Evolutionary conservation across 2,797 vertebrate genomes (phyloP), one percentile per base, ranked within the genome.

Genomic region (Halcyon chelicuti): DNA sequence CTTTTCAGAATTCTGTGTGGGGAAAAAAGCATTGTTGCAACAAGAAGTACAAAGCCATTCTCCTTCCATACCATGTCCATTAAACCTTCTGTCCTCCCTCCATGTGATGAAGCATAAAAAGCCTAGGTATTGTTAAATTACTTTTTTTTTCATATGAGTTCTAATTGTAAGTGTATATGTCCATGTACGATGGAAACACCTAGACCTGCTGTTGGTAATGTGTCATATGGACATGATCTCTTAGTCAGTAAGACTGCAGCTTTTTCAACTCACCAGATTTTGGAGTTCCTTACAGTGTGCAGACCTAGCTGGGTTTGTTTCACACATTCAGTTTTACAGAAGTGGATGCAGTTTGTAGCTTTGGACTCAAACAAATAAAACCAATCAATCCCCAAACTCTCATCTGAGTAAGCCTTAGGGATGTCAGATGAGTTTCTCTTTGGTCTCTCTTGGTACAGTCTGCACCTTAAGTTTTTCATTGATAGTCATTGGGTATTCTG

Each of bases 41-140:
- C 20, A 72, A 80, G 51, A 31, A 40, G 22, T 20, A 35, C 47
- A 49, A 67, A 80, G 20, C 5, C 29, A 7, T 33, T 42, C n/a
- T 82, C 28, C 39, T 73, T 35, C 62, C 23, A 16, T n/a, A n/a
- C 13, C 3, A 1, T 4, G 17, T 16, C 42, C 14, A 3, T 17
- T 7, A 44, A 42, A 58, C 28, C 33, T 62, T 31, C 28, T 65
- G 28, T 46, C 35, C 26, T 55, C 14, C 6, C 2, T 0, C 20
- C 3, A 2, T 2, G 10, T 7, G 12, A 37, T 9, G 26, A 44
- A 87, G 11, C 31, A 49, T 0, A 1, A 54, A 35, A 8, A 44
- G 22, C 35, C 57, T 47, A 58, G 52, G 61, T 80, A 12, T 17
- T 57, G 65, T 37, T n/a, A 13, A 57, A 61, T 65, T 44, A 12